A percentile compares a stretch with the other conserved stretches of the same genome.
Conservation (phyloP, 2,797 vertebrate genomes). For the Percopsis omiscomaycus region DNA sequence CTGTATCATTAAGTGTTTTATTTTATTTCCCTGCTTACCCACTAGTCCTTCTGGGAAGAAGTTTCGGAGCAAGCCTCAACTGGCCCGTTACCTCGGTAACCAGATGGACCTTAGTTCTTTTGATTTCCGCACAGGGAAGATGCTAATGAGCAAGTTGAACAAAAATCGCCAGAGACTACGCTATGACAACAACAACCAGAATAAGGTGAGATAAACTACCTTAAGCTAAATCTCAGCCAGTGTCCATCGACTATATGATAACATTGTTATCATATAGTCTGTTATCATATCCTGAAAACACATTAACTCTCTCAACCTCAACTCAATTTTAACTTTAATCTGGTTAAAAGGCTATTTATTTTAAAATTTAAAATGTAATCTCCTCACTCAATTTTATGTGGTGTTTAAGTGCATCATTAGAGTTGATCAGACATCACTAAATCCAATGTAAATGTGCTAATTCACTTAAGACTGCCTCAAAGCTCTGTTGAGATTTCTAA, state of each 20-base stretch:
- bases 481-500: no score
- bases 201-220: slow-evolving; percentile 81
- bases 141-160: slow-evolving; percentile 96
- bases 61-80: slow-evolving; percentile 98
- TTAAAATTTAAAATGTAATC: no score
- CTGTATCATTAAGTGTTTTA: background rate
- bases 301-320: no score
- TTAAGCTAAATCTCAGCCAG: background rate
- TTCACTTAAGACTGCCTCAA: no score
- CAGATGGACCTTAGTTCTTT: slow-evolving; percentile 98
- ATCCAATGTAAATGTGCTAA: no score
- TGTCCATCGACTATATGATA: background rate
- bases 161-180: slow-evolving; percentile 94
- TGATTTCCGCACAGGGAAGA: slow-evolving; percentile 96
- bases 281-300: no score
- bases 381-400: no score
- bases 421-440: no score
- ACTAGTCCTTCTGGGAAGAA: slow-evolving; percentile 98
- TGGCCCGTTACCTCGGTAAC: slow-evolving; percentile 97
- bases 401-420: no score
- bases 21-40: slow-evolving; percentile 28
- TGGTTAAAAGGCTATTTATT: no score
- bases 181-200: slow-evolving; percentile 93
- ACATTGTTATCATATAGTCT: no score
- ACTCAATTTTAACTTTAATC: no score